phyloP scores from a whole-genome alignment of 1,140 invertebrate genomes.

The Ostrea edulis region DNA sequence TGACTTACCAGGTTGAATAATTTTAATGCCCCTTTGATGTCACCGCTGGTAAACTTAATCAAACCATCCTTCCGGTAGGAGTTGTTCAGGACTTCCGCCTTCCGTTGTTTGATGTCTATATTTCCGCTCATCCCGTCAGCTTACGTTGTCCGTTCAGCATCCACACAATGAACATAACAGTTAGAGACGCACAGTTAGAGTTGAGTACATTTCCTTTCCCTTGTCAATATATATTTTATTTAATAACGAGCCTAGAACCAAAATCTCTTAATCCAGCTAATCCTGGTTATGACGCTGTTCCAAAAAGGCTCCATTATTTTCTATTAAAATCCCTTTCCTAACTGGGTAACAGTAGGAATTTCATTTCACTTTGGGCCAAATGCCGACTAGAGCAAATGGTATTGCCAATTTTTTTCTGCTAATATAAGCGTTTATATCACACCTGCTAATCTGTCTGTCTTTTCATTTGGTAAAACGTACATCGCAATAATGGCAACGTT shows the following conservation, averaged over 20 bases:
- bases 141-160: background rate
- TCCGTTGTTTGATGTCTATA: conserved; percentile 32
- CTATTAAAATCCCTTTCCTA: conserved; percentile 7
- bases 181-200: background rate
- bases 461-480: background rate
- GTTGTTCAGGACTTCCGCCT: conserved; percentile 52
- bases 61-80: conserved; percentile 57
- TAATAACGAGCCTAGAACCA: background rate
- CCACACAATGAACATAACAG: background rate
- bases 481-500: background rate
- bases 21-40: conserved; percentile 48
- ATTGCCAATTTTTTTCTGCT: background rate
- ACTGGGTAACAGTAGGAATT: background rate
- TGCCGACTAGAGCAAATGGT: conserved; percentile 22
- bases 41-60: conserved; percentile 11
- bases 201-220: background rate
- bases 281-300: background rate
- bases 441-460: background rate
- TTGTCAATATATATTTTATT: background rate
- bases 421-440: conserved; percentile 8
- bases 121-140: conserved; percentile 25
- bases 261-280: conserved; percentile 20
- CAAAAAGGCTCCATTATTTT: background rate
- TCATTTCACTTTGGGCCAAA: background rate
- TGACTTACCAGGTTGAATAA: conserved; percentile 47